Evolutionary conservation across 2,888 invertebrate species (phyloP).

Genomic region (Xestia sexstrigata): DNA sequence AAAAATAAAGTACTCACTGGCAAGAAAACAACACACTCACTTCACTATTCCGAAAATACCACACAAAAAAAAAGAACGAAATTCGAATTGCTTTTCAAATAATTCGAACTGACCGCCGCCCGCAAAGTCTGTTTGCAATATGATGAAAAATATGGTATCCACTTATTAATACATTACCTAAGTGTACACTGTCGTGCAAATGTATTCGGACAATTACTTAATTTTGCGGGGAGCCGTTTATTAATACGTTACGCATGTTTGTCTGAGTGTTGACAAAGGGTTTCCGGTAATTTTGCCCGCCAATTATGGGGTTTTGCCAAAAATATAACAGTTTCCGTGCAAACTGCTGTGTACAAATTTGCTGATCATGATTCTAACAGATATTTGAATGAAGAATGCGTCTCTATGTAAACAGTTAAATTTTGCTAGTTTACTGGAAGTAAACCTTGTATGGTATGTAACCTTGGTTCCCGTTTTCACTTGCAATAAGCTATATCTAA

Average conservation of each 20-base stretch:
- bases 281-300: not conserved
- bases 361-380: not conserved
- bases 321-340: not conserved
- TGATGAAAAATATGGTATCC: slow-evolving; percentile 58
- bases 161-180: slow-evolving; percentile 58
- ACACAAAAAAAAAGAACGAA: slow-evolving; percentile 3
- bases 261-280: slow-evolving; percentile 15
- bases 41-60: slow-evolving; percentile 3
- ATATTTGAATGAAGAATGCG: not conserved
- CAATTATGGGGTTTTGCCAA: not conserved
- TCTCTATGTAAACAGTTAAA: not conserved
- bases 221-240: slow-evolving; percentile 17
- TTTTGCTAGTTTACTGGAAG: not conserved
- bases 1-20: slow-evolving; percentile 40
- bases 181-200: slow-evolving; percentile 48
- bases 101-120: slow-evolving; percentile 49
- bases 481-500: not conserved
- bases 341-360: not conserved
- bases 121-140: slow-evolving; percentile 51
- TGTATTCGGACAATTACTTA: slow-evolving; percentile 37
- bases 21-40: slow-evolving; percentile 12
- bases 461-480: not conserved
- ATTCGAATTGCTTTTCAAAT: slow-evolving; percentile 28
- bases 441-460: not conserved
- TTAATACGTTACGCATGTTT: not conserved